phyloP scores from a whole-genome alignment of 2,888 invertebrate genomes.

The Philopedon plagiatum region DNA sequence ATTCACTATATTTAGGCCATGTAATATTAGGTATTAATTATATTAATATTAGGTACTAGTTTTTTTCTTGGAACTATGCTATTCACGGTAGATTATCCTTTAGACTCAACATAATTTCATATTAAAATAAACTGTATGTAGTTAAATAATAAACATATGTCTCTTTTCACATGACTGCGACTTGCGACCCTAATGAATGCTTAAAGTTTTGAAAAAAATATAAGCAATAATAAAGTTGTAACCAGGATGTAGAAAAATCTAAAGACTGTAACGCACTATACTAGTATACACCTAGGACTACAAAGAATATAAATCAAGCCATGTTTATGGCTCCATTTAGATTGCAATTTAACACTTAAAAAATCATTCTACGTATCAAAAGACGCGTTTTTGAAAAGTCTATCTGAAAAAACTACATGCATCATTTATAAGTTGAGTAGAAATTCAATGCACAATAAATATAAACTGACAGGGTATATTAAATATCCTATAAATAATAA shows the following conservation, averaged over 20 bases:
- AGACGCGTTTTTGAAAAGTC: constrained; percentile 16
- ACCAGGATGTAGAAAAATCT: neutral
- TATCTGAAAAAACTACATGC: constrained; percentile 46
- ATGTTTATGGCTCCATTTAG: constrained; percentile 30
- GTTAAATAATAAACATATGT: too few species aligned
- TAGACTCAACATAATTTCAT: too few species aligned
- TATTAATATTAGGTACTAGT: too few species aligned
- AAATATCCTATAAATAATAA: constrained; percentile 48
- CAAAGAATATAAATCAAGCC: neutral
- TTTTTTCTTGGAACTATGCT: too few species aligned
- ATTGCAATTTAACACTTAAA: constrained; percentile 34
- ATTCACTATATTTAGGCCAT: too few species aligned
- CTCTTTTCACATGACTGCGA: too few species aligned
- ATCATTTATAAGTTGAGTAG: constrained; percentile 48
- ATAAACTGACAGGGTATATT: constrained; percentile 56
- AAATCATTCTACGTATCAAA: constrained; percentile 32
- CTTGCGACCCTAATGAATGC: too few species aligned
- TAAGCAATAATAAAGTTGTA: neutral
- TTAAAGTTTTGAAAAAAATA: too few species aligned
- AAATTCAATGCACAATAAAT: constrained; percentile 57
- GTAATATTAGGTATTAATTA: too few species aligned
- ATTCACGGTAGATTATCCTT: too few species aligned
- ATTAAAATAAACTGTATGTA: too few species aligned
- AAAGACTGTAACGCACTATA: neutral
- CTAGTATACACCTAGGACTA: constrained; percentile 3